Percentiles rank a stretch among this genome's conserved stretches.
Conservation (phyloP, 2,113 vertebrate genomes). For the Pseudorhombus dupliciocellatus region DNA sequence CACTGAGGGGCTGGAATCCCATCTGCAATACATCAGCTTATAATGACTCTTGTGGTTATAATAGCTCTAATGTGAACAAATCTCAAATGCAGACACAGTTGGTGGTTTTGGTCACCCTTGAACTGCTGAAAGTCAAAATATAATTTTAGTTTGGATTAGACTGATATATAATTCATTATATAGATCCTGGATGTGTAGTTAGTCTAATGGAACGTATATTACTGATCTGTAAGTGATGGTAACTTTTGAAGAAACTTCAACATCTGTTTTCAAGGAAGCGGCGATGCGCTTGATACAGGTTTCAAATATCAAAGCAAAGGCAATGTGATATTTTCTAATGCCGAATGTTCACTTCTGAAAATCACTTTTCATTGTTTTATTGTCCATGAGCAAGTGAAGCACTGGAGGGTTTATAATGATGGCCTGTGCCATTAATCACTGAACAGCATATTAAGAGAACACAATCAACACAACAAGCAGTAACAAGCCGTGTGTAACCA, state of each 20-base stretch:
- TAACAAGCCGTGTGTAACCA: slow-evolving; percentile 35
- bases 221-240: no score
- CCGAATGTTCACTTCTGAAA: no score
- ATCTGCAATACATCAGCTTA: slow-evolving; percentile 54
- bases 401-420: background rate
- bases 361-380: background rate
- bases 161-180: no score
- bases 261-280: no score
- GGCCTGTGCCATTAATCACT: no score
- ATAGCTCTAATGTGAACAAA: slow-evolving; percentile 34
- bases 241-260: no score
- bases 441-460: background rate
- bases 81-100: slow-evolving; percentile 24
- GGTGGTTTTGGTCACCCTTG: slow-evolving; percentile 30
- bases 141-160: background rate
- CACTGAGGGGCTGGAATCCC: slow-evolving; percentile 38
- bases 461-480: slow-evolving; percentile 6
- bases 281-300: no score
- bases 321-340: no score
- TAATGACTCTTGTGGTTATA: slow-evolving; percentile 21
- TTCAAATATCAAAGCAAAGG: no score
- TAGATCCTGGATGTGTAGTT: no score
- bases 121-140: slow-evolving; percentile 12
- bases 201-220: no score
- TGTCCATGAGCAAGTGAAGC: background rate